Conservation (phyloP, 2,797 vertebrate species). For the Poliocrania exsul region DNA sequence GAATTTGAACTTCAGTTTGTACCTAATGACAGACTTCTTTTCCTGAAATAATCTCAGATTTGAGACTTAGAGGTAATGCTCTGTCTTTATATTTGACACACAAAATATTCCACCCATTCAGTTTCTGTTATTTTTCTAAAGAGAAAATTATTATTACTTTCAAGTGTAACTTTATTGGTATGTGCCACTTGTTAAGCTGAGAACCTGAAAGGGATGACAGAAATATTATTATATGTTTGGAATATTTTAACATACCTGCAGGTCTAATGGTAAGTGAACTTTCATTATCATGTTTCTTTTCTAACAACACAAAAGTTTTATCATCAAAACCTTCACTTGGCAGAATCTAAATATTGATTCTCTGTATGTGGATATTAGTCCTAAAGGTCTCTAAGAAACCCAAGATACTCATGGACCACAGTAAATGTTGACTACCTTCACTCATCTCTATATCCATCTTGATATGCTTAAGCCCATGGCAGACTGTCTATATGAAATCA, state of each 20-base stretch:
- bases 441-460: background rate
- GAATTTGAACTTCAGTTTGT: background rate
- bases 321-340: background rate
- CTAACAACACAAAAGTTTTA: background rate
- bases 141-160: background rate
- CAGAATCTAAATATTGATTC: background rate
- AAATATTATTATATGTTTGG: background rate
- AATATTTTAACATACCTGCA: constrained; percentile 21
- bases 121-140: background rate
- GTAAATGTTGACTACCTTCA: background rate
- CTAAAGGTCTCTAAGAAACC: background rate
- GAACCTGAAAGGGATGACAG: background rate
- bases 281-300: background rate
- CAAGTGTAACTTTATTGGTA: background rate
- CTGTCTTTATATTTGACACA: background rate
- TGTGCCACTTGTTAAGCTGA: background rate
- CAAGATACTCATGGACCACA: background rate
- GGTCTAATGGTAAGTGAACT: background rate
- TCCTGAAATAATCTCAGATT: background rate
- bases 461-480: background rate
- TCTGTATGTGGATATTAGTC: background rate
- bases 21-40: background rate
- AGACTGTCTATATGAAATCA: background rate
- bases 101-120: background rate
- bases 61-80: background rate